phyloP scores from a whole-genome alignment of 2,797 vertebrate species.

The Emys orbicularis region DNA sequence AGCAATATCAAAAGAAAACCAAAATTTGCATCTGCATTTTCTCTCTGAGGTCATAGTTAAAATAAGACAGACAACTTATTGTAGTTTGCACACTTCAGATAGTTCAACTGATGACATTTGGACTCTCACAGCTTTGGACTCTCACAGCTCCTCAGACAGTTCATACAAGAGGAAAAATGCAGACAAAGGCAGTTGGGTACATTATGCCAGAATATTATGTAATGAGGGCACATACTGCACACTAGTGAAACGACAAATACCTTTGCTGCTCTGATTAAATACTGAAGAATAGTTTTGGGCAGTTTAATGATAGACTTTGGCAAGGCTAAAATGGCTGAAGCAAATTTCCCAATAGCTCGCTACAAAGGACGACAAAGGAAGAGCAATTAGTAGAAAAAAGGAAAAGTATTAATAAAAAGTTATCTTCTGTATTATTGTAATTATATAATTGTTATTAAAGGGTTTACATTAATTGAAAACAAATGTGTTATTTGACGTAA shows the following conservation, averaged over 20 bases:
- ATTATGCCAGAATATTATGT: constrained; percentile 53
- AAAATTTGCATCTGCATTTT: constrained; percentile 81
- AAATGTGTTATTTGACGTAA: background rate
- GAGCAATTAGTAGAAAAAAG: constrained; percentile 82
- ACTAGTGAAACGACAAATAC: constrained; percentile 85
- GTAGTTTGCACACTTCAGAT: background rate
- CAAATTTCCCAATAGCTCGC: constrained; percentile 99
- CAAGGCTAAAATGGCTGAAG: constrained; percentile 97
- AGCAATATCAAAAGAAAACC: constrained; percentile 44
- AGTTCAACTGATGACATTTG: constrained; percentile 1
- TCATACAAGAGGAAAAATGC: constrained; percentile 81
- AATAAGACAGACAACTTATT: background rate
- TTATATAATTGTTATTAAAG: background rate
- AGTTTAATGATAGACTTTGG: constrained; percentile 99
- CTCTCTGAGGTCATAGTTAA: background rate
- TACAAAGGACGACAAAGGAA: constrained; percentile 91
- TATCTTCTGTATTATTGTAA: background rate
- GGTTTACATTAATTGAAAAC: constrained; percentile 28
- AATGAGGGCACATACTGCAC: constrained; percentile 70
- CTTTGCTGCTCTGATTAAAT: constrained; percentile 98
- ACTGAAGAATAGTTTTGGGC: constrained; percentile 99
- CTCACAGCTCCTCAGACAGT: background rate
- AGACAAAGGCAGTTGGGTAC: constrained; percentile 51
- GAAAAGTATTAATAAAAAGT: constrained; percentile 62
- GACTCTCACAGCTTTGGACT: background rate